These are phyloP conservation scores for Empidonax traillii DNA, from an alignment of 2,113 vertebrate species.

Conservation along the genomic window DNA sequence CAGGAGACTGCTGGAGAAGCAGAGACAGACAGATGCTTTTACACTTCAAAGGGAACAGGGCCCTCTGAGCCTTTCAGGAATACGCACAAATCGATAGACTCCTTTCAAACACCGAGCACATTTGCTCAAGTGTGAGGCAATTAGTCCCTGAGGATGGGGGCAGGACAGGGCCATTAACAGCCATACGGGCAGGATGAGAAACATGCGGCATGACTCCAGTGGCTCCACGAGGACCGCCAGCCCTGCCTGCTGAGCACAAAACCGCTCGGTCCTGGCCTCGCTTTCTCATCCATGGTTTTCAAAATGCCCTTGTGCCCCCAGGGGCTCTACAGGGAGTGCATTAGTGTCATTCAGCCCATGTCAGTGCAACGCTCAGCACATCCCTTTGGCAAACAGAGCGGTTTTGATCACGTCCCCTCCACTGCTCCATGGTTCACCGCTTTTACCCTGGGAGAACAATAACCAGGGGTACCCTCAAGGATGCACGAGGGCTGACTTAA, in stretches of 20 bases:
- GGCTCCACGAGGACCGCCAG: background rate
- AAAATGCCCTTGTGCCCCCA: background rate
- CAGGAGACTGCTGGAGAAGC: background rate
- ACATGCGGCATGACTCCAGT: background rate
- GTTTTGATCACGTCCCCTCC: background rate
- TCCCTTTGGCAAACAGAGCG: background rate
- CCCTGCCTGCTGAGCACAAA: background rate
- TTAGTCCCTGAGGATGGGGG: conserved; percentile 29
- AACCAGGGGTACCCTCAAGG: background rate
- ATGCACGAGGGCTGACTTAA: background rate
- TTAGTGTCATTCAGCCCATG: background rate
- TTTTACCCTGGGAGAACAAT: background rate
- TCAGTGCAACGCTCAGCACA: background rate
- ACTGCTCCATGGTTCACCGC: background rate
- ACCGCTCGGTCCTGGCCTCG: background rate
- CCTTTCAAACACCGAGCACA: conserved; percentile 52
- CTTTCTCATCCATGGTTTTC: background rate
- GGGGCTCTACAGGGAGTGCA: background rate
- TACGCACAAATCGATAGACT: conserved; percentile 19
- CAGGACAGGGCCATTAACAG: conserved; percentile 44
- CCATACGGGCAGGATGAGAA: background rate
- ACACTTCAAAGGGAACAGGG: conserved; percentile 46
- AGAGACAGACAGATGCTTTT: conserved; percentile 45
- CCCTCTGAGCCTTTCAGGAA: conserved; percentile 20
- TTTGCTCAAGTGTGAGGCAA: conserved; percentile 62